These are phyloP conservation scores for Psylliodes chrysocephalus DNA, from an alignment of 2,888 invertebrate genomes.

Conservation along the genomic window DNA sequence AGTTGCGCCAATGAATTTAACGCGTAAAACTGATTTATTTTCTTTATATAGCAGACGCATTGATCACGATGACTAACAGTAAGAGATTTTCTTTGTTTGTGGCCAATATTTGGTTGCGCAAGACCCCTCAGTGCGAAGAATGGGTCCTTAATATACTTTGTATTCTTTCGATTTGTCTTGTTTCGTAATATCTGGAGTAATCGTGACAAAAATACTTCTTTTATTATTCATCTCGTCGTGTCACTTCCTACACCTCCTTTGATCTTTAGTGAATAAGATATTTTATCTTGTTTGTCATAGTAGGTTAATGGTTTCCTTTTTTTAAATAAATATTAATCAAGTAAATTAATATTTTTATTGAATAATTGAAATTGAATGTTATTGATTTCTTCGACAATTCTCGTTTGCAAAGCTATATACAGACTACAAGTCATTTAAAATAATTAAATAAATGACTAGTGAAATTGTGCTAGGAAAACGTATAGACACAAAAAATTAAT, in stretches of 20 bases:
- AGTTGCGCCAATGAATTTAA: not conserved
- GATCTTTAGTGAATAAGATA: not conserved
- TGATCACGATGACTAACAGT: constrained; percentile 14
- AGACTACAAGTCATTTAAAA: no score
- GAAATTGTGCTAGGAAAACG: no score
- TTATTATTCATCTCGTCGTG: constrained; percentile 15
- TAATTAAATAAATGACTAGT: no score
- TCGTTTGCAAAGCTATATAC: no score
- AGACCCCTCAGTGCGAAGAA: constrained; percentile 14
- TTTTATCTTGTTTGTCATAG: no score
- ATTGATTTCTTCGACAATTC: no score
- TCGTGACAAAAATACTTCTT: constrained; percentile 21
- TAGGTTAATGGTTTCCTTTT: no score
- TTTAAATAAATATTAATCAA: no score
- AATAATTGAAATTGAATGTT: no score
- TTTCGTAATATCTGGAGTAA: constrained; percentile 25
- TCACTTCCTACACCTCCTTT: constrained; percentile 14
- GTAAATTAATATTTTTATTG: no score
- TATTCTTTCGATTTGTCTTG: constrained; percentile 9
- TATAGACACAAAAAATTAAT: no score
- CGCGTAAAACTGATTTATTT: constrained; percentile 1
- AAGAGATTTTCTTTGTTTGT: constrained; percentile 9
- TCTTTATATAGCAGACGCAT: not conserved
- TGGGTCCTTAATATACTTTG: constrained; percentile 16
- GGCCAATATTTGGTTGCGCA: not conserved